A percentile compares a stretch with the other conserved stretches of the same genome.
Evolutionary conservation across 2,113 vertebrate species (phyloP).

Genomic region (Sinocyclocheilus grahami): DNA sequence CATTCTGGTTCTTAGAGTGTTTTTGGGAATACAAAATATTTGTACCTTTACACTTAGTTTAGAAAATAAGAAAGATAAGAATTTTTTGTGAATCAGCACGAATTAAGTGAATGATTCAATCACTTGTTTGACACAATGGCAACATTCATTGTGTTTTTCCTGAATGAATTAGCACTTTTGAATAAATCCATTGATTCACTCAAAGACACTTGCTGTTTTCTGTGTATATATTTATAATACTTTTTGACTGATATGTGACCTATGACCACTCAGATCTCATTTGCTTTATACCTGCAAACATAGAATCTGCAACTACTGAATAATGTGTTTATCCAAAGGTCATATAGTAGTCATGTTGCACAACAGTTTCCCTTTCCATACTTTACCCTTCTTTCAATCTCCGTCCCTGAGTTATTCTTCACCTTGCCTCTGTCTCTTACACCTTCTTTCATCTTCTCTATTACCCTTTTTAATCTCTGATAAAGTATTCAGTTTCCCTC

Average conservation of each 20-base stretch:
- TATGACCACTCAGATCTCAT: neutral
- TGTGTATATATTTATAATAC: neutral
- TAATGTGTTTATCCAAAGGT: neutral
- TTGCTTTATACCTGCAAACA: neutral
- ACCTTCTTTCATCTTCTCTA: neutral
- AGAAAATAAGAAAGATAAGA: neutral
- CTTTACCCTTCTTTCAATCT: neutral
- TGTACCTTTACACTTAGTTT: neutral
- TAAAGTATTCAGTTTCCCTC: constrained; percentile 12
- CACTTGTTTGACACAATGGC: neutral
- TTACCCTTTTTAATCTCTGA: neutral
- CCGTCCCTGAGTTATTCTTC: neutral
- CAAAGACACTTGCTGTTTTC: neutral
- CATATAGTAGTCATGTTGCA: neutral
- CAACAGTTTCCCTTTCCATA: neutral
- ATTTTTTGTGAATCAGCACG: neutral
- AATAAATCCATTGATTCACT: neutral
- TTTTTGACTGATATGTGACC: neutral
- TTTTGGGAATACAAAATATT: neutral
- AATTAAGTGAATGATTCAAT: neutral
- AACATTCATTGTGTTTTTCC: neutral
- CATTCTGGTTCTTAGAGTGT: neutral
- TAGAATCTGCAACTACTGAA: neutral
- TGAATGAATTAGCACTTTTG: neutral
- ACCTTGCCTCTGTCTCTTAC: neutral